Percentiles rank a stretch among this genome's conserved stretches.
Conservation (phyloP, 2,888 invertebrate species). For the Ceraclea dissimilis region DNA sequence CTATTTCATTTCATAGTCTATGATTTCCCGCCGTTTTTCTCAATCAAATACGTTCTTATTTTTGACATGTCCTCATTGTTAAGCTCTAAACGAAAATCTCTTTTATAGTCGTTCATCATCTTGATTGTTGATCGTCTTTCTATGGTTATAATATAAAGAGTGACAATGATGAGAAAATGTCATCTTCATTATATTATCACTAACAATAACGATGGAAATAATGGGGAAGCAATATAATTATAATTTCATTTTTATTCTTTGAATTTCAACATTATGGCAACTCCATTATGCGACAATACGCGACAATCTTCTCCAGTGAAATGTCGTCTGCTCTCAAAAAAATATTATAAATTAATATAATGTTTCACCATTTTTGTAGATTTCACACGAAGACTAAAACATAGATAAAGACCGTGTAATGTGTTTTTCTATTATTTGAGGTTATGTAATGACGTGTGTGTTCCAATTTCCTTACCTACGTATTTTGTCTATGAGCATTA, state of each 20-base stretch:
- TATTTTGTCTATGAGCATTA: background rate
- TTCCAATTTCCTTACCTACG: background rate
- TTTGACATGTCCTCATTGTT: background rate
- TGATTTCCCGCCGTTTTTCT: no score
- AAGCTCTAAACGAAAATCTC: background rate
- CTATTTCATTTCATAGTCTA: no score
- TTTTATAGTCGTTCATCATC: background rate
- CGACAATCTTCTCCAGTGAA: background rate
- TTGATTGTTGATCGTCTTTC: background rate
- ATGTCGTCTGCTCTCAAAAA: background rate
- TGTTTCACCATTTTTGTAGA: background rate
- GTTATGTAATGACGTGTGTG: background rate
- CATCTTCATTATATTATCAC: background rate
- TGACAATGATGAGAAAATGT: slow-evolving; percentile 2
- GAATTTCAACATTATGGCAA: background rate
- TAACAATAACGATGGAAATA: background rate
- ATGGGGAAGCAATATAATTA: background rate
- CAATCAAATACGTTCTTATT: background rate
- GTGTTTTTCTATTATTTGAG: background rate
- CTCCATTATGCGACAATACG: background rate
- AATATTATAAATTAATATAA: background rate
- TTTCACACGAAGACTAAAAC: background rate
- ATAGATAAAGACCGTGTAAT: background rate
- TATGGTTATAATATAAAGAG: background rate
- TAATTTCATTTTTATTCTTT: background rate